phyloP scores from a whole-genome alignment of 1,140 invertebrate genomes.

The Telenomus remus region DNA sequence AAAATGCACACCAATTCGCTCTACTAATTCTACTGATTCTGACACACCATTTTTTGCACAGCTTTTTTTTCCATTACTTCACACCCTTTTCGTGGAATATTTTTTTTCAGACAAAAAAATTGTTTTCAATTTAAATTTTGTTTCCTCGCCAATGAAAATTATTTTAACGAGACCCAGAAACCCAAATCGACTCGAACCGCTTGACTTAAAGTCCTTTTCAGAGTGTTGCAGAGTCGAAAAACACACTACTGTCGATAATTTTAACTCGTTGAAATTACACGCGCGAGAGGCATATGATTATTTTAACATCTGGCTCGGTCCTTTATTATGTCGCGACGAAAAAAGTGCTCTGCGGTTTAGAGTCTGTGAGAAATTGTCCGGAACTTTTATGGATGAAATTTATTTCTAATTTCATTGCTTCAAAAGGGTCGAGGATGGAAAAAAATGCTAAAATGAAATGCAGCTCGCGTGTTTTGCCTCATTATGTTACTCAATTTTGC shows the following conservation, averaged over 20 bases:
- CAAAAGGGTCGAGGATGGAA: not conserved
- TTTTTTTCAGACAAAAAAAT: too few relatives aligned
- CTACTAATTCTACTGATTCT: not conserved
- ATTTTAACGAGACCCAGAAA: too few relatives aligned
- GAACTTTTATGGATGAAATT: constrained; percentile 16
- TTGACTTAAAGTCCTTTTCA: too few relatives aligned
- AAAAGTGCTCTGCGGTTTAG: not conserved
- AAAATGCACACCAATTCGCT: constrained; percentile 3
- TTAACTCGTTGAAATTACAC: too few relatives aligned
- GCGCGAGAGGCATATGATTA: too few relatives aligned
- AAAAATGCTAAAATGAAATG: not conserved
- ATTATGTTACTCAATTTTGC: constrained; percentile 19
- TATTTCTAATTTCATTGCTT: constrained; percentile 14
- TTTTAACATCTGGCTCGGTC: not conserved
- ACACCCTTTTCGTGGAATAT: too few relatives aligned
- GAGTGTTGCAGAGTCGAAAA: too few relatives aligned
- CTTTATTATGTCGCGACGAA: constrained; percentile 3
- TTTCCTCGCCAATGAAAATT: too few relatives aligned
- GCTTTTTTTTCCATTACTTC: too few relatives aligned
- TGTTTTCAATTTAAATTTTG: too few relatives aligned
- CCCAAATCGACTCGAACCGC: too few relatives aligned
- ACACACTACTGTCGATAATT: too few relatives aligned
- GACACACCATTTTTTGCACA: constrained; percentile 10
- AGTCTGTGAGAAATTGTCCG: constrained; percentile 6
- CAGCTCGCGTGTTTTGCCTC: not conserved